A percentile compares a stretch with the other conserved stretches of the same genome.
phyloP scores from a whole-genome alignment of 2,113 vertebrate species.

The Strigops habroptila region DNA sequence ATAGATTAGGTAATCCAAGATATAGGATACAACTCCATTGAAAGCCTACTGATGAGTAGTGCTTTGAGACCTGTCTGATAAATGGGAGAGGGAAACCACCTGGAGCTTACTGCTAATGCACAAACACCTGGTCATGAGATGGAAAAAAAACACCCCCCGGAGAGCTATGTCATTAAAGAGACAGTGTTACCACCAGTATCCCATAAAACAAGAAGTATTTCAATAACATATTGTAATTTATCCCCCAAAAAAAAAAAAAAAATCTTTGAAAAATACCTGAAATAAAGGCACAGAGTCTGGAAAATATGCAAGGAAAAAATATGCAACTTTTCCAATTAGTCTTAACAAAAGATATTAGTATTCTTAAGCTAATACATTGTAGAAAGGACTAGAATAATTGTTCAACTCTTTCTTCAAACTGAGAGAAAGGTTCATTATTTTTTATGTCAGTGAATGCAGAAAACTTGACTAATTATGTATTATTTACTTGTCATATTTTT shows the following conservation, averaged over 20 bases:
- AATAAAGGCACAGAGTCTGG: background rate
- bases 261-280: background rate
- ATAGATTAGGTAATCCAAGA: background rate
- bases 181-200: background rate
- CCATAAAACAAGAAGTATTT: background rate
- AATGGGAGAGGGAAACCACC: background rate
- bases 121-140: background rate
- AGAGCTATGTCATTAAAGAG: background rate
- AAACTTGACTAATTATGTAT: constrained; percentile 50
- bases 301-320: background rate
- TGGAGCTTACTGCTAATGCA: background rate
- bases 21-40: background rate
- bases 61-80: background rate
- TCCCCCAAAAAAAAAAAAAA: background rate
- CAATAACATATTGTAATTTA: background rate
- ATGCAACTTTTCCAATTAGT: background rate
- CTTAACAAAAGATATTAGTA: background rate
- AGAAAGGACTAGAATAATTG: background rate
- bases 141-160: background rate
- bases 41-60: background rate
- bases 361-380: background rate
- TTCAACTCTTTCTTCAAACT: background rate
- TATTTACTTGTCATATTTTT: constrained; percentile 55
- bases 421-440: background rate
- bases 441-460: background rate